Evolutionary conservation across 35 echinoderm and acorn worm species (phyloP), one percentile per base, ranked within the genome.

Genomic region (Anneissia japonica): DNA sequence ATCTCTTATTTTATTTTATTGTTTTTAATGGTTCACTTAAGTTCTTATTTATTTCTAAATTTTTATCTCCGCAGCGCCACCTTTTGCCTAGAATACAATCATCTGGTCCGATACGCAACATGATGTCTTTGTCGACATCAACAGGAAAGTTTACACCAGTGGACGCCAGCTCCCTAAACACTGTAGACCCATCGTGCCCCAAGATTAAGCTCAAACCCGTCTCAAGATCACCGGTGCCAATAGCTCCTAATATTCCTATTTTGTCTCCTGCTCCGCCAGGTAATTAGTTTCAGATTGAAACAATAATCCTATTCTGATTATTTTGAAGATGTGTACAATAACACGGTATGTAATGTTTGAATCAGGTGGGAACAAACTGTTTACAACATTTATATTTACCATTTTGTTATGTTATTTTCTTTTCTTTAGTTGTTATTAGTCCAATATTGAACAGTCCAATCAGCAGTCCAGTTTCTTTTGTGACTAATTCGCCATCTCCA

Each of bases 401-500:
- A 12, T 19, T 12, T 9, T 19, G 6, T 16, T 23, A 64, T 16
- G 1, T 12, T 64, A 1, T 64, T 64, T 64, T 64, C 26, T 2
- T 64, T 26, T 64, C 21, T n/a, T 23, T 23, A 64, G 51, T 64
- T 64, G 51, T 64, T 12, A 64, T 64, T 26, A 64, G 51, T 64
- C 51, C 51, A 64, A 64, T 64, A n/a, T n/a, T n/a, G n/a, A n/a
- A n/a, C n/a, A 64, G 51, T 64, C 51, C 51, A 64, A 64, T 64
- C 51, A 64, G 26, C 51, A 64, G 51, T 64, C 51, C 51, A 16
- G 51, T 64, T 9, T 64, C 51, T 19, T 64, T 64, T 26, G 51
- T 64, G 1, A 64, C 51, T 23, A 64, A 64, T 26, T 23, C 51
- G 26, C 19, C 40, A 14, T 43, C 51, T 2, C 51, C 51, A 23